phyloP scores from a whole-genome alignment of 2,113 vertebrate genomes.

The Pogona vitticeps region DNA sequence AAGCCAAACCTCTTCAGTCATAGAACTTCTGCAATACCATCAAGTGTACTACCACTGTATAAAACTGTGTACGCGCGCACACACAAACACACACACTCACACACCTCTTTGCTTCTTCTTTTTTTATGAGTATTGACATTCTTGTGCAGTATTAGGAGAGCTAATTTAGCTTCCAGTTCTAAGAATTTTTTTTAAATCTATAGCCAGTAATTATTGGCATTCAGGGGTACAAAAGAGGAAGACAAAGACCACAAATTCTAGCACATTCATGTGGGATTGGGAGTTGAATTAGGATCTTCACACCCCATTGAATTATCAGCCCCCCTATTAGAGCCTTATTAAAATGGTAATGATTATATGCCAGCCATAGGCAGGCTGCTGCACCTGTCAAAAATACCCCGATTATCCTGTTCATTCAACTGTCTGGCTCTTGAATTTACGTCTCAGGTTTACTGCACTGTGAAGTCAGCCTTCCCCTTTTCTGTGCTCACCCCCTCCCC shows the following conservation, averaged over 20 bases:
- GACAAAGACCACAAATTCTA: slow-evolving; percentile 86
- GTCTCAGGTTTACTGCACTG: slow-evolving; percentile 82
- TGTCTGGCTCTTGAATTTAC: slow-evolving; percentile 77
- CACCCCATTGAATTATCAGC: slow-evolving; percentile 86
- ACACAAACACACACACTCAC: slow-evolving; percentile 39
- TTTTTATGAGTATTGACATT: slow-evolving; percentile 83
- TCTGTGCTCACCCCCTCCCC: neutral
- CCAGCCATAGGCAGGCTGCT: slow-evolving; percentile 81
- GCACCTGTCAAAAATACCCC: slow-evolving; percentile 85
- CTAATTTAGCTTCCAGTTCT: slow-evolving; percentile 86
- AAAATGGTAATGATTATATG: slow-evolving; percentile 87
- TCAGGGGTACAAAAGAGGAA: slow-evolving; percentile 85
- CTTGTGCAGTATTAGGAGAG: slow-evolving; percentile 84
- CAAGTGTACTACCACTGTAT: slow-evolving; percentile 68
- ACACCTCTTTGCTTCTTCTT: slow-evolving; percentile 77
- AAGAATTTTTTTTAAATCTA: slow-evolving; percentile 87
- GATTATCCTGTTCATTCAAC: slow-evolving; percentile 84
- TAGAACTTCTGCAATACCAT: slow-evolving; percentile 78
- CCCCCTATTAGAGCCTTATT: slow-evolving; percentile 86
- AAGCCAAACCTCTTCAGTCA: slow-evolving; percentile 81
- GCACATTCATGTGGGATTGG: slow-evolving; percentile 86
- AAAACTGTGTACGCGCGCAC: slow-evolving; percentile 70
- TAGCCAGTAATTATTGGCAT: slow-evolving; percentile 89
- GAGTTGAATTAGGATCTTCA: slow-evolving; percentile 84
- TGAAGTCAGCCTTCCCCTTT: slow-evolving; percentile 62